Evolutionary conservation across 1,140 invertebrate genomes (phyloP).

Genomic region (Scylla paramamosain): DNA sequence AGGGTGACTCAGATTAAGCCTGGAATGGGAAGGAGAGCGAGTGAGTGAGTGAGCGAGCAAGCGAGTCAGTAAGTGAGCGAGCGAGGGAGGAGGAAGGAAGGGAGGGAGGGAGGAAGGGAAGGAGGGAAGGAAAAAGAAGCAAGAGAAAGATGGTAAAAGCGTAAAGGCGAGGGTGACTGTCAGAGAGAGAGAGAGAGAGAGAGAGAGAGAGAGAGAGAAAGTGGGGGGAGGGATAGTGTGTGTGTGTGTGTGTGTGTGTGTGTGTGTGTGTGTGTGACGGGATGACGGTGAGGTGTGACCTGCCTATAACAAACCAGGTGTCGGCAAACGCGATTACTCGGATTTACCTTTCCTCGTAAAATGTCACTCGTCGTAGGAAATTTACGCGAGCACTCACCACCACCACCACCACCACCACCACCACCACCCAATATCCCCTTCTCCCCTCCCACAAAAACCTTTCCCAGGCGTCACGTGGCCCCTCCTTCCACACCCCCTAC

Average conservation of each 20-base stretch:
- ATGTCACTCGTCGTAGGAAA: neutral
- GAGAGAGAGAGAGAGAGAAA: too few species aligned
- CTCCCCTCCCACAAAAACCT: too few species aligned
- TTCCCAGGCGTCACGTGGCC: neutral
- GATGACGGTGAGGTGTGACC: neutral
- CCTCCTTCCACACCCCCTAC: too few species aligned
- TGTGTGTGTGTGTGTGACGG: neutral
- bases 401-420: neutral
- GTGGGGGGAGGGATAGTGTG: too few species aligned
- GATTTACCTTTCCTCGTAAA: slow-evolving; percentile 21
- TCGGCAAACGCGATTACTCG: neutral
- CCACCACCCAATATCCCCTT: neutral
- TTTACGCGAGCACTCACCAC: neutral
- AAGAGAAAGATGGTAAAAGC: too few species aligned
- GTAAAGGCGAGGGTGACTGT: too few species aligned
- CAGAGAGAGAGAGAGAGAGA: too few species aligned
- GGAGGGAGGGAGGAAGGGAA: too few species aligned
- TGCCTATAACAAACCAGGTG: neutral
- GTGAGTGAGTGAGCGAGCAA: neutral
- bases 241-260: too few species aligned
- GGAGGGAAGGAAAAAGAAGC: too few species aligned
- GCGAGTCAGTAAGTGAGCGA: neutral
- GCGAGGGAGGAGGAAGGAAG: too few species aligned
- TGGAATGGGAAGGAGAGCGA: neutral
- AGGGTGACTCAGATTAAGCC: too few species aligned